Evolutionary conservation across 2,797 vertebrate species (phyloP).

Genomic region (Oreortyx pictus): DNA sequence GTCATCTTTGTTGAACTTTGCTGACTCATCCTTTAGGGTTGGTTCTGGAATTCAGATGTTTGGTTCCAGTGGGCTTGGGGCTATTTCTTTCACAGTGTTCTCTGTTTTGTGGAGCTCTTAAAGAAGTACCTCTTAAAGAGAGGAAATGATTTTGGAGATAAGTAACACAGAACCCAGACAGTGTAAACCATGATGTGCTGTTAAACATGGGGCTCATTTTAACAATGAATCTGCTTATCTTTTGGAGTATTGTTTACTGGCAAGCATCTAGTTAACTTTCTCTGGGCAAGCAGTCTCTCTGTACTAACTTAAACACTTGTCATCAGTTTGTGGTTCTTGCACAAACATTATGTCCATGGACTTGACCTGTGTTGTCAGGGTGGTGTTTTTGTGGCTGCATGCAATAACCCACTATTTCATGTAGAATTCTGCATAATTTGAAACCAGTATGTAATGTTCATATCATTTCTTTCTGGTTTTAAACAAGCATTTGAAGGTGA

Average conservation of each 20-base stretch:
- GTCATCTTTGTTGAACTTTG: not conserved
- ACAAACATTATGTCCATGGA: not conserved
- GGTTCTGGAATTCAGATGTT: not conserved
- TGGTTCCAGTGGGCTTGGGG: not conserved
- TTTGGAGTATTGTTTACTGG: not conserved
- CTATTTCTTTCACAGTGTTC: not conserved
- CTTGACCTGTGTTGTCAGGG: not conserved
- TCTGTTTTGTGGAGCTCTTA: not conserved
- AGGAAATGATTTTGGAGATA: not conserved
- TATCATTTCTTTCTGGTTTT: not conserved
- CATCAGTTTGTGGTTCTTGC: not conserved
- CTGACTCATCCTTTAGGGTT: not conserved
- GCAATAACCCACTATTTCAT: not conserved
- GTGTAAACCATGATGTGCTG: not conserved
- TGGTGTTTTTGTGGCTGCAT: not conserved
- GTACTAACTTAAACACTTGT: not conserved
- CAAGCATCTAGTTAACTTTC: not conserved
- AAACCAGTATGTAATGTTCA: not conserved
- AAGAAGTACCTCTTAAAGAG: not conserved
- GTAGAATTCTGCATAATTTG: not conserved
- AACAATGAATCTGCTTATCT: not conserved
- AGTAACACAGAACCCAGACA: not conserved
- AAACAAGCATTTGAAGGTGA: not conserved
- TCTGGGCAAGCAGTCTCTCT: not conserved
- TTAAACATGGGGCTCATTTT: not conserved